Percentiles rank a stretch among this genome's conserved stretches.
phyloP scores from a whole-genome alignment of 2,888 invertebrate genomes.

The Macrosiphum euphorbiae region DNA sequence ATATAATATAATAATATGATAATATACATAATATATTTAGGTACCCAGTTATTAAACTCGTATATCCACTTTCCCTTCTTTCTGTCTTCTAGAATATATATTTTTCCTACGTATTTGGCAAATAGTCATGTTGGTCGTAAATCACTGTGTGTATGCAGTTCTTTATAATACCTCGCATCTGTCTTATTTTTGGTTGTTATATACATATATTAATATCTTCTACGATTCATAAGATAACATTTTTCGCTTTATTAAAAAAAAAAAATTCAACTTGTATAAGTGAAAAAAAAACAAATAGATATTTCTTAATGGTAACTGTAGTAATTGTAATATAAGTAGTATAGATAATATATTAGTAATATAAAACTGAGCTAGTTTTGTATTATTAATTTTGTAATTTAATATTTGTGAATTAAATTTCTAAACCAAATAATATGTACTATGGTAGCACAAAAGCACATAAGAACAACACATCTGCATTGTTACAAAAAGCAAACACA shows the following conservation, averaged over 20 bases:
- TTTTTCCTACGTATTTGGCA: constrained; percentile 9
- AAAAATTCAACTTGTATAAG: background rate
- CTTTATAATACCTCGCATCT: background rate
- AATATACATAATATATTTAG: background rate
- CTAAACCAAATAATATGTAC: background rate
- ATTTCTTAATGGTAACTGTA: background rate
- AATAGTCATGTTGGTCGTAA: background rate
- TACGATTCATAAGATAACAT: background rate
- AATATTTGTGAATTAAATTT: background rate
- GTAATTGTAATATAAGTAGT: background rate
- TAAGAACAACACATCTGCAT: background rate
- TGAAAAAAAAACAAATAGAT: background rate
- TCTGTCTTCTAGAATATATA: constrained; percentile 35
- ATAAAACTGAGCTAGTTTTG: background rate
- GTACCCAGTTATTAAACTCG: constrained; percentile 8
- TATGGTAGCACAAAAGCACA: background rate
- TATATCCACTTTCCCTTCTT: background rate
- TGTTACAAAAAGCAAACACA: background rate
- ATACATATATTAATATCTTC: background rate
- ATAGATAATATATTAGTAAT: background rate
- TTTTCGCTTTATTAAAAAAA: background rate
- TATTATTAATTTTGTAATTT: background rate
- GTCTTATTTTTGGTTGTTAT: background rate
- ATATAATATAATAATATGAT: background rate
- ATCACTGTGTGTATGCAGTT: background rate